phyloP scores from a whole-genome alignment of 2,113 vertebrate species.

The Oenanthe oenanthe region DNA sequence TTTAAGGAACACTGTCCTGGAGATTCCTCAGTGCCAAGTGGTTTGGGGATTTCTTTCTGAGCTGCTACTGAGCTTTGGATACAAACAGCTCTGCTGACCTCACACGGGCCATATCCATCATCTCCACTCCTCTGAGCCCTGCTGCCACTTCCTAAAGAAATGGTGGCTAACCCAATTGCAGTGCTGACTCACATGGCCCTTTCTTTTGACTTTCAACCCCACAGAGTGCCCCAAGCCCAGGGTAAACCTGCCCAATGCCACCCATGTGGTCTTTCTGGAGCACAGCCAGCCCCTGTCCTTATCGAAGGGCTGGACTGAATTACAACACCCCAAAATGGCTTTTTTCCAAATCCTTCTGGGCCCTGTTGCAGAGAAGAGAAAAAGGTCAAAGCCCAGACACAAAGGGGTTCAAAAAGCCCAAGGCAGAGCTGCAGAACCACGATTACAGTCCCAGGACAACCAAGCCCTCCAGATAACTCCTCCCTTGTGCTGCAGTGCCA shows the following conservation, averaged over 20 bases:
- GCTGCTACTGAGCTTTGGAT: not conserved
- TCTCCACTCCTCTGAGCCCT: not conserved
- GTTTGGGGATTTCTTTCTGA: not conserved
- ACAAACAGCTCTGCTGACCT: not conserved
- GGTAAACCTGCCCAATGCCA: not conserved
- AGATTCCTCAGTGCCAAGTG: not conserved
- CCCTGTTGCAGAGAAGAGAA: not conserved
- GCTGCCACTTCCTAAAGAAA: not conserved
- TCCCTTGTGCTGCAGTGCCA: rapidly evolving
- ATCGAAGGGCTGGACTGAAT: not conserved
- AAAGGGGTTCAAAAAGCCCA: not conserved
- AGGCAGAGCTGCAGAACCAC: not conserved
- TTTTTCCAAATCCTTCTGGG: not conserved
- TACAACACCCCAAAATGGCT: not conserved
- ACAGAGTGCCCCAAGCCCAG: not conserved
- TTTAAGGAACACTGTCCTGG: not conserved
- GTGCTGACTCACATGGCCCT: not conserved
- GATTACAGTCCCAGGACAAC: not conserved
- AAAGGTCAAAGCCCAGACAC: not conserved
- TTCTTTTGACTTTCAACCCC: not conserved
- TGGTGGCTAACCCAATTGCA: rapidly evolving
- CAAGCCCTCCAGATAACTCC: not conserved
- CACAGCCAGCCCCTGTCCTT: not conserved
- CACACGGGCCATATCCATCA: not conserved
- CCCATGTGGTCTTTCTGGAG: not conserved